phyloP scores from a whole-genome alignment of 2,113 vertebrate species.

The Acrocephalus kingi region DNA sequence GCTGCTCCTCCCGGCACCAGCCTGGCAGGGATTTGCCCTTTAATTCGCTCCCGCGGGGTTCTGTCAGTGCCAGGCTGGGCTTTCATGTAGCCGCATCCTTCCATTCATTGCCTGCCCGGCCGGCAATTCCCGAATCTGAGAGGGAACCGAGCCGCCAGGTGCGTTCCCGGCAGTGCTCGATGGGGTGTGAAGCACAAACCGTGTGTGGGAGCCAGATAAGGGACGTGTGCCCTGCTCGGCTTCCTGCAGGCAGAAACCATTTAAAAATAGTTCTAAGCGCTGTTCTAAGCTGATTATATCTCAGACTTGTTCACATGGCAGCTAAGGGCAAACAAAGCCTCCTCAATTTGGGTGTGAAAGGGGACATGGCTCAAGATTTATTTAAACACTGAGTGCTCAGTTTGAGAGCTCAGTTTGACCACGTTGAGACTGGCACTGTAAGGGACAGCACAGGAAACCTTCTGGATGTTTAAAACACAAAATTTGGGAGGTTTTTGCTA shows the following conservation, averaged over 20 bases:
- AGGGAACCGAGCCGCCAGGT: neutral
- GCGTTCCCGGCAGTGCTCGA: neutral
- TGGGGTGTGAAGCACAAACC: neutral
- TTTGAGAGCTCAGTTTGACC: neutral
- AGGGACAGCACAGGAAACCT: neutral
- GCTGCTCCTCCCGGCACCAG: neutral
- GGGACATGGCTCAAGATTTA: accelerated
- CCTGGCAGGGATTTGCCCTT: neutral
- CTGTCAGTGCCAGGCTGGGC: neutral
- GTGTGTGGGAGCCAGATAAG: neutral
- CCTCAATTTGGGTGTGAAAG: neutral
- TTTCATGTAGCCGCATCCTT: accelerated
- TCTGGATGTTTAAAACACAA: neutral
- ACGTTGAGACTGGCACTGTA: neutral
- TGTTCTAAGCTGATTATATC: accelerated
- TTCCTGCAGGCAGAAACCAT: neutral
- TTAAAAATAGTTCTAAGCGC: neutral
- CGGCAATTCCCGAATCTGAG: accelerated
- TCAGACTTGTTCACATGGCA: neutral
- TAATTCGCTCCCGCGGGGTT: too few relatives aligned
- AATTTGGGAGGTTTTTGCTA: neutral
- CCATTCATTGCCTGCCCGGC: neutral
- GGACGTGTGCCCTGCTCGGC: neutral
- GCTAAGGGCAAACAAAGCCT: neutral
- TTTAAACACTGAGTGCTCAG: neutral